These are phyloP conservation scores for Pocillopora grandis DNA, from an alignment of 92 coral and sea anemone genomes.

Conservation along the genomic window DNA sequence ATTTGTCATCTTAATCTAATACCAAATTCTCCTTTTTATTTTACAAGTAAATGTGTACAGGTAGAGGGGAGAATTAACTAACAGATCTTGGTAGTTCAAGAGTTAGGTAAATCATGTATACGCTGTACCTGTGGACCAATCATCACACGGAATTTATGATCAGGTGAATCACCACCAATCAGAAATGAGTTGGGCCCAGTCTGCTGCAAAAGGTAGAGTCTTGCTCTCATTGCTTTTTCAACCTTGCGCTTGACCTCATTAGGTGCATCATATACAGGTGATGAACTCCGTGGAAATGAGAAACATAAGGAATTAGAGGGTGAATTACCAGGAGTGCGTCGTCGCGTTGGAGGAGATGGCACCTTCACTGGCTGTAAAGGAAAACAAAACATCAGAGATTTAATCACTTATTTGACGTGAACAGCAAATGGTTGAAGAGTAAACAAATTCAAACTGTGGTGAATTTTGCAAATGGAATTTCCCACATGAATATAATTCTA, in stretches of 20 bases:
- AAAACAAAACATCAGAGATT: background rate
- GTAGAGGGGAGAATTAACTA: no score
- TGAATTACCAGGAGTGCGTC: constrained; percentile 80
- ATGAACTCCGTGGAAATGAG: constrained; percentile 79
- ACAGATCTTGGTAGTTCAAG: no score
- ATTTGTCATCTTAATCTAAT: no score
- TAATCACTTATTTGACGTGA: background rate
- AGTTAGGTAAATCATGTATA: no score
- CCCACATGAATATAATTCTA: no score
- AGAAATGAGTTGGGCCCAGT: constrained; percentile 95
- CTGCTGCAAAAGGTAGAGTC: constrained; percentile 94
- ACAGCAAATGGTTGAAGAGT: background rate
- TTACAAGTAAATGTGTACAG: no score
- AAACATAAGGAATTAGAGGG: constrained; percentile 78
- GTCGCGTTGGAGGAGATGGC: constrained; percentile 78
- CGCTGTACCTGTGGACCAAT: constrained; percentile 91
- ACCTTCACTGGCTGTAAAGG: constrained; percentile 49
- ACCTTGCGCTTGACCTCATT: constrained; percentile 79
- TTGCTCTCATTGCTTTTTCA: constrained; percentile 90
- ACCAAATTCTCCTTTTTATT: no score
- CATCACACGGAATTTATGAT: constrained; percentile 94
- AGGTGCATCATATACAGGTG: constrained; percentile 75
- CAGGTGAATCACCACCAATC: constrained; percentile 98
- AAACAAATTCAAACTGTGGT: background rate
- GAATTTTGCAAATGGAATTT: no score